Evolutionary conservation across 2,113 vertebrate species (phyloP).

Genomic region (Origma solitaria): DNA sequence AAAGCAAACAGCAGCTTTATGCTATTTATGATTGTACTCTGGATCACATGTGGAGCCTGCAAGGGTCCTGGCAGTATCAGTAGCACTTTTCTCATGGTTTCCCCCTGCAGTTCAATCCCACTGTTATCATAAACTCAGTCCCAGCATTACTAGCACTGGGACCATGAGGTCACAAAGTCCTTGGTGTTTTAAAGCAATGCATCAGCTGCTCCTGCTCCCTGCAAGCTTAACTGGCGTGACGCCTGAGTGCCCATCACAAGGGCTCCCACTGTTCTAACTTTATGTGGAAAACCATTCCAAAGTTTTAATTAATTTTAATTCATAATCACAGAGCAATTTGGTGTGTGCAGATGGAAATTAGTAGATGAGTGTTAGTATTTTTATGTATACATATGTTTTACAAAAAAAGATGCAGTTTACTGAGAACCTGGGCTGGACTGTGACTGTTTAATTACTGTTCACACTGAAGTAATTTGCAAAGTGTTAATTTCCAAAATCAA

Average conservation of each 20-base stretch:
- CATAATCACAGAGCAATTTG: background rate
- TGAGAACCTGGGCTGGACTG: constrained; percentile 39
- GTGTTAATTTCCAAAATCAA: constrained; percentile 49
- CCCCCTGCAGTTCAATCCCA: background rate
- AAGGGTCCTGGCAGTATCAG: background rate
- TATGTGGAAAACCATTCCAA: background rate
- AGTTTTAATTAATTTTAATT: constrained; percentile 36
- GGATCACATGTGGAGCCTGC: background rate
- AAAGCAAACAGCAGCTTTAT: background rate
- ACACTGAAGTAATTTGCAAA: constrained; percentile 34
- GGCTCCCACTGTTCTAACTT: background rate
- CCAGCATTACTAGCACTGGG: background rate
- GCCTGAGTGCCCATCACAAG: background rate
- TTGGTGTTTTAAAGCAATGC: background rate
- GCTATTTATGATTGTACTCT: background rate
- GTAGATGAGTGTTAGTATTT: background rate
- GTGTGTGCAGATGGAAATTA: constrained; percentile 10
- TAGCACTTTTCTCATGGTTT: background rate
- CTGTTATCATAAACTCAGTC: background rate
- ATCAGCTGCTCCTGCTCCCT: background rate
- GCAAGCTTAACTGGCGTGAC: background rate
- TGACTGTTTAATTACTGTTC: constrained; percentile 54
- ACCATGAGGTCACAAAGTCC: accelerated
- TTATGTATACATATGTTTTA: constrained; percentile 29
- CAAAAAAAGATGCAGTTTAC: constrained; percentile 20